Evolutionary conservation across 2,888 invertebrate genomes (phyloP).

Genomic region (Eumerus sabulonum): DNA sequence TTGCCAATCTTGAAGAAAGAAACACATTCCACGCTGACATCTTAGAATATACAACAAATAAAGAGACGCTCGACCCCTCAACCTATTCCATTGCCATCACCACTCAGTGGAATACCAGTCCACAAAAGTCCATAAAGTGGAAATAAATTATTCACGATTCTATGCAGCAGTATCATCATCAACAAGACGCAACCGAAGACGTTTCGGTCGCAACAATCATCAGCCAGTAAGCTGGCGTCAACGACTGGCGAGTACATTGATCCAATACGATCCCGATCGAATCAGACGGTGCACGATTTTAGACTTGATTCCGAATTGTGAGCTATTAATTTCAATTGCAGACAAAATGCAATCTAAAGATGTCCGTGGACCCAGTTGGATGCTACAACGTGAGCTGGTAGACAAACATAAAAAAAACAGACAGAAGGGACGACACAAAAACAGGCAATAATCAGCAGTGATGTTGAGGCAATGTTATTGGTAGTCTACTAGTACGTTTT

Average conservation of each 20-base stretch:
- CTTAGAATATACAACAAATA: background rate
- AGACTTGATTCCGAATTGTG: conserved; percentile 34
- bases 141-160: conserved; percentile 32
- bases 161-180: conserved; percentile 4
- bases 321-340: conserved; percentile 53
- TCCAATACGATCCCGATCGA: conserved; percentile 23
- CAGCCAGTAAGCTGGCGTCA: conserved; percentile 14
- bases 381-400: background rate
- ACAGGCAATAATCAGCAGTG: conserved; percentile 5
- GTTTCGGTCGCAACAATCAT: conserved; percentile 2
- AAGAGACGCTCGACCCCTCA: conserved; percentile 1
- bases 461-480: background rate
- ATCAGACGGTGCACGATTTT: conserved; percentile 43
- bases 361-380: background rate
- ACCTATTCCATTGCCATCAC: background rate
- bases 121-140: conserved; percentile 14
- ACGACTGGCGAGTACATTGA: conserved; percentile 30
- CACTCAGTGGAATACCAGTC: background rate
- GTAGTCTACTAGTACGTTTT: conserved; percentile 2
- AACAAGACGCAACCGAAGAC: background rate
- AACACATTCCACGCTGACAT: too few species aligned
- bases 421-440: conserved; percentile 8
- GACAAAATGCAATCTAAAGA: conserved; percentile 21
- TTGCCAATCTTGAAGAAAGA: too few species aligned
- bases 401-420: background rate